phyloP scores from a whole-genome alignment of 2,113 vertebrate genomes.

The Trachemys scripta region DNA sequence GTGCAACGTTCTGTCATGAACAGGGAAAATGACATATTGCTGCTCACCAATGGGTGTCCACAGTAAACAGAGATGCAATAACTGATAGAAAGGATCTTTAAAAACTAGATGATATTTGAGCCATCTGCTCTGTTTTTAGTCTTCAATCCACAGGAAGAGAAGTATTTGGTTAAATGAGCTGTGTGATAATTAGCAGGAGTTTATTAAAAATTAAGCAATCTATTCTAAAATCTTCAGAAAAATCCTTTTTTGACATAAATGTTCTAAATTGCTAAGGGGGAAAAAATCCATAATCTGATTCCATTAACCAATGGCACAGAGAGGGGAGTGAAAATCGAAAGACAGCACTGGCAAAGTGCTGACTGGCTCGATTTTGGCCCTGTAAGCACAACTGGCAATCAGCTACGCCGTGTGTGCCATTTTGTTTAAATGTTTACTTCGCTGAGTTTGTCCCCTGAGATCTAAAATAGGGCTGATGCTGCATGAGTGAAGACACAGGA shows the following conservation, averaged over 20 bases:
- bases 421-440: background rate
- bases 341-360: rapidly evolving
- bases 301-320: background rate
- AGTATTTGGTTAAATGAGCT: conserved; percentile 66
- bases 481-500: background rate
- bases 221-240: background rate
- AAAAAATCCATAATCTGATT: background rate
- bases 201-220: conserved; percentile 75
- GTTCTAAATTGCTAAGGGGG: background rate
- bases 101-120: conserved; percentile 59
- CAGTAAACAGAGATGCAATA: background rate
- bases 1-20: background rate
- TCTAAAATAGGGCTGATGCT: background rate
- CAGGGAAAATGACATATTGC: background rate
- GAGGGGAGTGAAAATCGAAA: background rate
- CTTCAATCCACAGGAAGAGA: conserved; percentile 62
- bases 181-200: conserved; percentile 65
- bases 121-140: conserved; percentile 69
- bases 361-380: background rate
- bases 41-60: background rate
- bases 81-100: conserved; percentile 45
- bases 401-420: background rate
- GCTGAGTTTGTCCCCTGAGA: background rate
- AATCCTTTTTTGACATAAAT: background rate
- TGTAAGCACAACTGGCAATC: background rate